Conservation (phyloP, 2,113 vertebrate genomes). For the Hydrolagus affinis region DNA sequence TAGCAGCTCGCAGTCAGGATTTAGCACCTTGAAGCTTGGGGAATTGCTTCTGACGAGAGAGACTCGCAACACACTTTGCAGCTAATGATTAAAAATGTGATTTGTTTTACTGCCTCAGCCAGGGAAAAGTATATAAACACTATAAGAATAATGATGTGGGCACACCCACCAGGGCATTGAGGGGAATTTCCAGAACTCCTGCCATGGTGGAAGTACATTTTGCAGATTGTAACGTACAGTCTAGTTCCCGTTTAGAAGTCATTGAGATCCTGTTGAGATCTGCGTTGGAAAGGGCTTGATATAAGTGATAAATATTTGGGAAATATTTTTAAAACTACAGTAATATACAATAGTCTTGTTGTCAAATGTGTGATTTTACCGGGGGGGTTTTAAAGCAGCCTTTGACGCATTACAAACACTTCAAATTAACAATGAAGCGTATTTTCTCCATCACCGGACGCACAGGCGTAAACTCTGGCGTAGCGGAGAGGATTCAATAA, state of each 20-base stretch:
- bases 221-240: not conserved
- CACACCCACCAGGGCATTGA: not conserved
- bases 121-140: too few species aligned
- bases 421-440: not conserved
- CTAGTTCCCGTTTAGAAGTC: not conserved
- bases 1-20: too few species aligned
- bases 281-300: not conserved
- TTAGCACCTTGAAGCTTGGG: too few species aligned
- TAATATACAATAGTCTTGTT: slow-evolving; percentile 1
- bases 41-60: too few species aligned
- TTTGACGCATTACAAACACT: slow-evolving; percentile 8
- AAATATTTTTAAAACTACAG: too few species aligned
- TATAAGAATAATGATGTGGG: too few species aligned
- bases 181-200: not conserved
- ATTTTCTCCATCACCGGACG: not conserved
- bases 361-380: not conserved
- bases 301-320: not conserved
- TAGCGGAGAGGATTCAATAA: slow-evolving; percentile 23
- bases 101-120: too few species aligned
- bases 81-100: too few species aligned
- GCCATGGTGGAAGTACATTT: not conserved
- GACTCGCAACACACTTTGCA: too few species aligned
- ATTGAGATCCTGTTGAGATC: not conserved
- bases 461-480: not conserved
- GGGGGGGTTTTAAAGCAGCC: not conserved